Conservation (phyloP, 2,113 vertebrate species). For the Neopipo cinnamomea region DNA sequence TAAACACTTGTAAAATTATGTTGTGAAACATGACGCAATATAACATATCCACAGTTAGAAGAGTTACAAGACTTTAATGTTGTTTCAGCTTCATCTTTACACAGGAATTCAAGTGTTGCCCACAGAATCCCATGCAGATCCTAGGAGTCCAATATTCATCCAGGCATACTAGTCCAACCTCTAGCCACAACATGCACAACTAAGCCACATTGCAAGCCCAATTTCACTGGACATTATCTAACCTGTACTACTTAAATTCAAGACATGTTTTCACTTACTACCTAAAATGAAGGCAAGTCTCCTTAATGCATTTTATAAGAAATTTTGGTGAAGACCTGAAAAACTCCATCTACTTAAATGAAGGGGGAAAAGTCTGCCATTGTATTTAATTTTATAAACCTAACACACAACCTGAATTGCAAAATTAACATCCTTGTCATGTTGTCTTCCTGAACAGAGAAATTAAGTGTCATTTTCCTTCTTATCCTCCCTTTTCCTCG, state of each 20-base stretch:
- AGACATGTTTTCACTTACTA: background rate
- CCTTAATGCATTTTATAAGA: background rate
- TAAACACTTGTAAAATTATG: background rate
- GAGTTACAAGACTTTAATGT: background rate
- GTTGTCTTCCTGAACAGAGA: background rate
- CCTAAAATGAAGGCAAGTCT: background rate
- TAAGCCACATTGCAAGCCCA: background rate
- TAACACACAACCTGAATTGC: background rate
- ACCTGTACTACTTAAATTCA: background rate
- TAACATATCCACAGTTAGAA: background rate
- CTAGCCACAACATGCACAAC: background rate
- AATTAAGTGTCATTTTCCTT: background rate
- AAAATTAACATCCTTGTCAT: background rate
- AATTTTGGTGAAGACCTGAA: background rate
- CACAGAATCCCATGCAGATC: background rate
- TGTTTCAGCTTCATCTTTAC: background rate
- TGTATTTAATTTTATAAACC: background rate
- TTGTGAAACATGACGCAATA: background rate
- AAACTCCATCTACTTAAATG: background rate
- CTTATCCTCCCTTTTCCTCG: background rate
- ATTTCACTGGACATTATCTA: background rate
- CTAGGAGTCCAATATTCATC: background rate
- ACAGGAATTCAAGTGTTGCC: background rate
- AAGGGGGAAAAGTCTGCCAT: background rate
- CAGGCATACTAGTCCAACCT: background rate